phyloP scores from a whole-genome alignment of 2,888 invertebrate genomes.

The Melieria picta region DNA sequence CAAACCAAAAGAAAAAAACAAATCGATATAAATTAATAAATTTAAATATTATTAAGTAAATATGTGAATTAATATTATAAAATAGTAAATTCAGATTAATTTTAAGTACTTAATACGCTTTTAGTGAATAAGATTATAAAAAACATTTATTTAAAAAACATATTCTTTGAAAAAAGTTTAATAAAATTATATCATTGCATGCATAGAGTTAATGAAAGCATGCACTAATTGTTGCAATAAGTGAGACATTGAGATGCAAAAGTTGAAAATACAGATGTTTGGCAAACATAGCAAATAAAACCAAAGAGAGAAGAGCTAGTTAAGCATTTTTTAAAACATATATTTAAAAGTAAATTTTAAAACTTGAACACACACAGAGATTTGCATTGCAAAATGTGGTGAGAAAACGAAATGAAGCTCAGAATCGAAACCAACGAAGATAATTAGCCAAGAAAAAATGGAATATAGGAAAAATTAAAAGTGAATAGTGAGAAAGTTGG shows the following conservation, averaged over 20 bases:
- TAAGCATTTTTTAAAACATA: neutral
- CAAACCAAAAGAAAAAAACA: conserved; percentile 27
- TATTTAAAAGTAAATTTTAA: conserved; percentile 6
- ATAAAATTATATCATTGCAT: conserved; percentile 9
- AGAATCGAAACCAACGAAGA: neutral
- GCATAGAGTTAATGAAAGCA: neutral
- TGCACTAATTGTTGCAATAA: neutral
- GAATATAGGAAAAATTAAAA: neutral
- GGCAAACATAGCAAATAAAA: neutral
- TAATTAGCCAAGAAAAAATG: neutral
- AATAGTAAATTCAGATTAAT: neutral
- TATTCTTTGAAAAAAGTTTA: conserved; percentile 24
- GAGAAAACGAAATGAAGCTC: neutral
- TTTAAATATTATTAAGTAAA: too few relatives aligned
- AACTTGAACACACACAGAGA: neutral
- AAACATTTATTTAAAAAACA: conserved; percentile 28
- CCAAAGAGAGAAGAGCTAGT: neutral
- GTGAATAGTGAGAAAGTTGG: neutral
- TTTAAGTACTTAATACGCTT: conserved; percentile 65
- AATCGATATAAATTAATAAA: conserved; percentile 4
- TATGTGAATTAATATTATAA: too few relatives aligned
- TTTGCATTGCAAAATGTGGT: neutral
- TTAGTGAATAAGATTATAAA: conserved; percentile 65
- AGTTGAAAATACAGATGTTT: neutral
- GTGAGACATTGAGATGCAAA: neutral